Base-by-base conservation (phyloP, 2,797 vertebrate genomes). In the Pseudomugil tenellus region DNA sequence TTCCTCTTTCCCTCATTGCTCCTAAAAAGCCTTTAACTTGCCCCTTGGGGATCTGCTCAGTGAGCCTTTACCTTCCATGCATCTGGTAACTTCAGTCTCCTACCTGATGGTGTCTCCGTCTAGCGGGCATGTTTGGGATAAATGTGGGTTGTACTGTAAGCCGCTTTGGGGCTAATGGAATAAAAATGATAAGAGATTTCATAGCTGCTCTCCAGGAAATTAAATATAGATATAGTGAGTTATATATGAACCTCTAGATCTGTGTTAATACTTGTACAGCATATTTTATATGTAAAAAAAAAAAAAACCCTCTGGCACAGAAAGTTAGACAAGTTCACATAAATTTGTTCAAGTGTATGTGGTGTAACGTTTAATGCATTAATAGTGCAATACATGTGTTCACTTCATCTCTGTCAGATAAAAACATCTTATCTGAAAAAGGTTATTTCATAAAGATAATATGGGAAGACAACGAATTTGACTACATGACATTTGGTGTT, bases 101-200 rank as follows among this genome's bases (percentile, higher is more conserved):
- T 26, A 46, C 14, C 53, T 58, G 52, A 2, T 63, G 60, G 61
- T 76, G 73, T 85, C 81, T 76, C 80, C 69, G 28, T 58, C 83
- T 85, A 63, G 83, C 81, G 81, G 85, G 32, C 56, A 16, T 9
- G 63, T n/a, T 6, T 0, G 16, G 72, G 46, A 78, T 67, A n/a
- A 56, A 46, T 10, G 69, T 14, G 26, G 49, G 25, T 11, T 48
- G 1, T 26, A 29, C 51, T 16, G 1, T 3, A 5, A 49, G 37
- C 75, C 59, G 48, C 31, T 57, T 57, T n/a, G 23, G 25, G 48
- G 60, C 68, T 70, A 63, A 74, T 70, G 46, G 58, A 54, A 52
- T 48, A 5, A 71, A 57, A 58, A 61, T 51, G 48, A 55, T 46
- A n/a, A 34, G 23, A 55, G 13, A 70, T 46, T 54, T 46, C 0